Evolutionary conservation across 2,797 vertebrate species (phyloP).

Genomic region (Psittacula derbiana): DNA sequence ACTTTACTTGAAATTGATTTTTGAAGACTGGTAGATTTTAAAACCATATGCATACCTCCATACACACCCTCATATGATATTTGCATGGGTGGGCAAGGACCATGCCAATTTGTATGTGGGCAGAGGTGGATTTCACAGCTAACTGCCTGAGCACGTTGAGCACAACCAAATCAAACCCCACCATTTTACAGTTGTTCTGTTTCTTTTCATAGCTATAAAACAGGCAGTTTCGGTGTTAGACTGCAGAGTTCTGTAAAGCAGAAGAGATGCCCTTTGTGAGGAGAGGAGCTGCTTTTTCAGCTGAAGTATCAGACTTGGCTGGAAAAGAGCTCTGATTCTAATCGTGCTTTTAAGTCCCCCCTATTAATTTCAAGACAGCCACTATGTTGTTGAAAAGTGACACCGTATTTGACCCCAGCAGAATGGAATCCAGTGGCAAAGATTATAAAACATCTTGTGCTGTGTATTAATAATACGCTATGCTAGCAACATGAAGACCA

Average conservation of each 20-base stretch:
- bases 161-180: neutral
- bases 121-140: neutral
- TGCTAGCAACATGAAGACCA: neutral
- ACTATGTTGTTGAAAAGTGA: constrained; percentile 12
- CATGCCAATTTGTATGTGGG: neutral
- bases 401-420: neutral
- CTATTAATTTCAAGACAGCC: constrained; percentile 32
- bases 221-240: neutral
- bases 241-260: neutral
- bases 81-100: neutral
- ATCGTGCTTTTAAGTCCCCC: constrained; percentile 13
- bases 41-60: neutral
- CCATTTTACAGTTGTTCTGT: neutral
- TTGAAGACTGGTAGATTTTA: neutral
- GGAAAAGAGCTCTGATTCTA: neutral
- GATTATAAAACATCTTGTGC: neutral
- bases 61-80: neutral
- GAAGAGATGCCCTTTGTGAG: neutral
- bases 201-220: neutral
- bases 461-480: neutral
- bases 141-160: neutral
- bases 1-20: neutral
- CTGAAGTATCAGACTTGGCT: neutral
- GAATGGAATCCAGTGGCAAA: neutral
- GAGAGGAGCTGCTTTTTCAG: neutral